Conservation (phyloP, 2,797 vertebrate species). For the Periparus ater region DNA sequence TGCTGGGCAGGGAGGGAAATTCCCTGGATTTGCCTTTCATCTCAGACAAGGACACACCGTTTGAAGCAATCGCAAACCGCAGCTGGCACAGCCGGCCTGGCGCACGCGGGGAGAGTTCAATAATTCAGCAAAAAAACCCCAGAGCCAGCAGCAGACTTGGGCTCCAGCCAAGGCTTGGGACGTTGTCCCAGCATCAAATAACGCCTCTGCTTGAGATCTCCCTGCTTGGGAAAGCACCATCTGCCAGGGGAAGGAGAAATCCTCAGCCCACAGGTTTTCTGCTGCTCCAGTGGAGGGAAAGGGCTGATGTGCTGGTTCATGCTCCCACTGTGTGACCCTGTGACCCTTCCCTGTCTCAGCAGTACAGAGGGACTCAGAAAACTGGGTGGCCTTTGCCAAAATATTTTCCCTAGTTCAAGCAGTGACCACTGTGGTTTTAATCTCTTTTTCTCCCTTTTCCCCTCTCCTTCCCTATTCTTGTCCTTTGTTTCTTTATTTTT, state of each 20-base stretch:
- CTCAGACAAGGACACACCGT: background rate
- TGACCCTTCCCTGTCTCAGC: background rate
- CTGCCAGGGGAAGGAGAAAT: background rate
- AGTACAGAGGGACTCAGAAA: background rate
- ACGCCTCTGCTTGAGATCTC: background rate
- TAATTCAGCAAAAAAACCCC: conserved; percentile 16
- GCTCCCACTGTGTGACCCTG: background rate
- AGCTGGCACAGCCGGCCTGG: background rate
- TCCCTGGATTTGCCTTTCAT: conserved; percentile 20
- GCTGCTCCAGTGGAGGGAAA: background rate
- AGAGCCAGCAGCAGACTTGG: conserved; percentile 7
- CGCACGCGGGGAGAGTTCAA: background rate
- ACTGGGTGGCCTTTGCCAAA: background rate
- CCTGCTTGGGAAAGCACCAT: background rate
- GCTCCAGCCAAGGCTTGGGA: background rate
- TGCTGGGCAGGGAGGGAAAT: background rate
- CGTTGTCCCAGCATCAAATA: background rate
- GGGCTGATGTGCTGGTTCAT: background rate
- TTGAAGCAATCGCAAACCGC: background rate
- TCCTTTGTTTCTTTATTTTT: background rate
- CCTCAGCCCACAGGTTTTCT: background rate
- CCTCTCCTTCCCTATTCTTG: fast-evolving
- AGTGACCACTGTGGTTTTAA: background rate
- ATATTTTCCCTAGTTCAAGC: background rate
- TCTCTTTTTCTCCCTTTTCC: fast-evolving